Conservation (phyloP, 2,113 vertebrate species). For the Puffinus mauretanicus region DNA sequence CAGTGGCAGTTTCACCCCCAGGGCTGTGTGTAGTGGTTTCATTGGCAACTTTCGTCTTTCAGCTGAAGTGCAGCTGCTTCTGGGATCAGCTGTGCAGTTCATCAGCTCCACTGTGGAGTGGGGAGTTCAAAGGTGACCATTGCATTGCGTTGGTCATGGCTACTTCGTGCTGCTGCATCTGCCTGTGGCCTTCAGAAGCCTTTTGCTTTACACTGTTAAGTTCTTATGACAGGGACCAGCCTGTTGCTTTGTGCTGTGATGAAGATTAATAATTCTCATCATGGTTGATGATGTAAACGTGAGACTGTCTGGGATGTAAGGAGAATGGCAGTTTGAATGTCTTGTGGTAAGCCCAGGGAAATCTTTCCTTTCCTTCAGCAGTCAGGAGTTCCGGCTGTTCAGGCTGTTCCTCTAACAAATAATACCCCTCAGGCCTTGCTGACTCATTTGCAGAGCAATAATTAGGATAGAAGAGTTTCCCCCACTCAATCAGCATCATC, state of each 20-base stretch:
- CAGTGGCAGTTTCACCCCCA: not conserved
- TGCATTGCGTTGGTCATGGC: not conserved
- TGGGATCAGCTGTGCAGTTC: not conserved
- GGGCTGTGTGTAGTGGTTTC: not conserved
- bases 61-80: not conserved
- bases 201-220: not conserved
- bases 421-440: not conserved
- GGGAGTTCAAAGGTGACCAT: not conserved
- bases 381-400: not conserved
- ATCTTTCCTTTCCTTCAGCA: not conserved
- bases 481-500: not conserved
- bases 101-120: not conserved
- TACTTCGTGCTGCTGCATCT: not conserved
- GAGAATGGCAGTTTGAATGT: not conserved
- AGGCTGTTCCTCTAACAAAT: not conserved
- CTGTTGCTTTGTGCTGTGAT: not conserved
- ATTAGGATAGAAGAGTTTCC: conserved; percentile 1
- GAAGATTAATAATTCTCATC: not conserved
- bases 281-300: not conserved
- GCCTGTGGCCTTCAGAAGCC: not conserved
- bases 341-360: not conserved
- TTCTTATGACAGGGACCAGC: not conserved
- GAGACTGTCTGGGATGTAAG: not conserved
- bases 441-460: conserved; percentile 18
- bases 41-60: not conserved